Evolutionary conservation across 2,113 vertebrate species (phyloP), one percentile per base, ranked within the genome.

Genomic region (Nymphicus hollandicus): DNA sequence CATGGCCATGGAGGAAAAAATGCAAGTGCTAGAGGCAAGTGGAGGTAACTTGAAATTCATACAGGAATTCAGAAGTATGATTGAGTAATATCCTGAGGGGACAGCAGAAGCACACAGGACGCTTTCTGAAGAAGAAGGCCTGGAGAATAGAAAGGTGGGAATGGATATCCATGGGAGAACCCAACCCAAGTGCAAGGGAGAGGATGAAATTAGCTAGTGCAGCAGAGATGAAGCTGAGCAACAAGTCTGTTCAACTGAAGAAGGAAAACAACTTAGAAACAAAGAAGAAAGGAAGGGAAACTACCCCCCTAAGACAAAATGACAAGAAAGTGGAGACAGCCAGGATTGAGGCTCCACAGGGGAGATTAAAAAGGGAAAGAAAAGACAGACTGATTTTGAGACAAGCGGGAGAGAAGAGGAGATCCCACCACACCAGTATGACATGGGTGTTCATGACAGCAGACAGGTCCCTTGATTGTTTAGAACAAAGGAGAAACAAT

Each of bases 201-300:
- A 39, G n/a, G 23, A 52, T 86, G 64, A 50, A 71, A 78, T 78
- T n/a, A 39, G 46, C 60, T 73, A 43, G 33, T 68, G 65, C 13
- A 24, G 53, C 39, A 84, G 68, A 78, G 69, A 68, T 35, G 35
- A 84, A 84, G 55, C 77, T 55, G 52, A 86, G 55, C 41, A 73
- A 53, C 9, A 46, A 20, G 49, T 73, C n/a, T 53, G 28, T 88
- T 86, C n/a, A 80, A 0, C 28, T 92, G 50, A 47, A 81, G 50
- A 81, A 81, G 50, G 55, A 71, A 86, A 86, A 91, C 50, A 91
- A 43, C 81, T 90, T 55, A 68, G 55, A 96, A 19, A 33, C 77
- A 84, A 81, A 95, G 92, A 95, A 96, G 76, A 95, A 95, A 96
- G 55, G 52, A 88, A 93, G 29, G 52, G 60, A 96, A 97, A 86